Base-by-base conservation (phyloP, 2,888 invertebrate species). In the Thysanoteuthis rhombus region DNA sequence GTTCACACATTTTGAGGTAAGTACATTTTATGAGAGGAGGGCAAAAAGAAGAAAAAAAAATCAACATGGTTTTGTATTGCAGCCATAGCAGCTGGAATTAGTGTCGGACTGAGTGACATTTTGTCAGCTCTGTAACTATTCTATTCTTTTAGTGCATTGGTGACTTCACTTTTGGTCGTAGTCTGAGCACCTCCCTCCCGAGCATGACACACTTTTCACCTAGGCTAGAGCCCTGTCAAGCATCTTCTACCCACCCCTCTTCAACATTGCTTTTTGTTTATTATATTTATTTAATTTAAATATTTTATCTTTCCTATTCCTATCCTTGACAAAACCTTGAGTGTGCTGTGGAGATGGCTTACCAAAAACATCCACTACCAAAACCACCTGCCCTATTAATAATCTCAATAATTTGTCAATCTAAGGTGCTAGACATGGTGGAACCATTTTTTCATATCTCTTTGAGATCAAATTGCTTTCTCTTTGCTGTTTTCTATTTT, bases 81-180 rank as follows among this genome's bases (percentile, higher is more conserved):
- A n/a, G n/a, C 75, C 75, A n/a, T n/a, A 75, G 75, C 75, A n/a
- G n/a, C 75, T 75, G 75, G n/a, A 75, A 75, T 75, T 75, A 75
- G 75, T 75, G 75, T 75, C n/a, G 75, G n/a, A 36, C 25, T 75
- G 75, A 75, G n/a, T 75, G 75, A 75, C 75, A 10, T 75, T 75
- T 75, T 75, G 75, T 75, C 75, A 75, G 75, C n/a, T 16, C 75
- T 75, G 36, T 75, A n/a, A 75, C 25, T 52, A 52, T 75, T 75
- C 75, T 75, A 58, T 58, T 58, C 28, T 32, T 58, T 75, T 75
- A 75, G 75, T 75, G 75, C 75, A 75, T 75, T 75, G 32, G n/a
- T 75, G 32, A 75, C n/a, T 75, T 75, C 75, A 75, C 75, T 75
- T 75, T 75, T 75, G 75, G 32, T 58, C 58, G 28, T 58, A 58